Conservation (phyloP, 2,113 vertebrate species). For the Pterocles gutturalis region DNA sequence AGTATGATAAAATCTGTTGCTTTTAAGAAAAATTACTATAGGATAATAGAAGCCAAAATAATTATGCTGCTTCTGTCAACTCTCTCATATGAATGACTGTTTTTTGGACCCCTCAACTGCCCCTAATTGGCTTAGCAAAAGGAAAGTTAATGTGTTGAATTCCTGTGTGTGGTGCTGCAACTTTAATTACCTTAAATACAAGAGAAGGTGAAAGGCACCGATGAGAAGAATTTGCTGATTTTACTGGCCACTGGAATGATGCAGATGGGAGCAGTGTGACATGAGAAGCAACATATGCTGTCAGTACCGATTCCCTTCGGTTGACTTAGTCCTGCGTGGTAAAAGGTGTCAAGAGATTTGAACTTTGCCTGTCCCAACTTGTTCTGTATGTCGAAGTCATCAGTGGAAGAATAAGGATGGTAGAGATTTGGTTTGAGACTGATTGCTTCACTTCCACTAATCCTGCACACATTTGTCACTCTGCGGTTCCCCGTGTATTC, state of each 20-base stretch:
- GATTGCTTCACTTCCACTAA: background rate
- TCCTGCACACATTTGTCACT: background rate
- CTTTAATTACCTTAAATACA: background rate
- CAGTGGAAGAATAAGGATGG: background rate
- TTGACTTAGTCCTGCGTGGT: background rate
- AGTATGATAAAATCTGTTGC: background rate
- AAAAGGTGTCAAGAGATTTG: background rate
- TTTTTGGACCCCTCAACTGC: background rate
- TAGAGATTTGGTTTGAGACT: background rate
- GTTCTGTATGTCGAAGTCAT: background rate
- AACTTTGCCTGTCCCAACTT: background rate
- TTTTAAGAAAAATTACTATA: background rate
- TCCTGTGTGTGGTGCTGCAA: background rate
- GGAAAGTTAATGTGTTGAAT: background rate
- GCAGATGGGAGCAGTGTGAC: background rate
- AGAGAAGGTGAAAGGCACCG: background rate
- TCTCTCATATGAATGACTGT: background rate
- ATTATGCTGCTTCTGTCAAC: background rate
- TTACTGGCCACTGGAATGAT: background rate
- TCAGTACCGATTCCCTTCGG: background rate
- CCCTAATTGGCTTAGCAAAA: background rate
- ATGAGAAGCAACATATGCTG: background rate
- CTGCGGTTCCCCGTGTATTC: background rate
- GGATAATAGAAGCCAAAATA: background rate
- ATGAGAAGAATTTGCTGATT: background rate